These are phyloP conservation scores for Anser cygnoides DNA, from an alignment of 2,113 vertebrate genomes.

Conservation along the genomic window DNA sequence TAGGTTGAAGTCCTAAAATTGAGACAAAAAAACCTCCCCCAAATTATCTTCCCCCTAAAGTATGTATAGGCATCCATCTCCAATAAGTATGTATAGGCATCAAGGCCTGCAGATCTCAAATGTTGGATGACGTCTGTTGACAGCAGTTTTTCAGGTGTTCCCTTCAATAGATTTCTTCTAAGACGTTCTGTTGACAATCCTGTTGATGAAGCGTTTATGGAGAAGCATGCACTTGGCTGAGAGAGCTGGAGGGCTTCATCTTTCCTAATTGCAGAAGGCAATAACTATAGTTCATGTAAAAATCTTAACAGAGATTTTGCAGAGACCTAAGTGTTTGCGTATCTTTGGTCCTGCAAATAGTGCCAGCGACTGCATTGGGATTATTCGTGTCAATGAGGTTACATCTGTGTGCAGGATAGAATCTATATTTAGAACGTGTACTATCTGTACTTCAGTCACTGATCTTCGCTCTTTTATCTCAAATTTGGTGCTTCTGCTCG, in stretches of 20 bases:
- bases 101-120: not conserved
- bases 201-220: not conserved
- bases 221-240: not conserved
- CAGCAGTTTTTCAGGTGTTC: not conserved
- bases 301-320: fast-evolving
- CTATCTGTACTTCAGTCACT: not conserved
- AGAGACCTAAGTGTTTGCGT: not conserved
- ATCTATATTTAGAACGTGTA: slow-evolving; percentile 10
- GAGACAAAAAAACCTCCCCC: not conserved
- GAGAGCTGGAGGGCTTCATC: not conserved
- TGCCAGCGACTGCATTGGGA: not conserved
- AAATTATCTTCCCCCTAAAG: not conserved
- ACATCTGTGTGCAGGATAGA: not conserved
- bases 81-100: not conserved
- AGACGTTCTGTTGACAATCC: not conserved
- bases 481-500: not conserved
- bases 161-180: not conserved
- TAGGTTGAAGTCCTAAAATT: not conserved
- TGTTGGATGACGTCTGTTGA: not conserved
- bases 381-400: slow-evolving; percentile 5
- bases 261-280: not conserved
- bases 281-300: not conserved
- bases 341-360: not conserved
- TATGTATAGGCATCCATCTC: too few species aligned
- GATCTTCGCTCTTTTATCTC: not conserved